phyloP scores from a whole-genome alignment of 2,888 invertebrate genomes.

The Villa cingulata region DNA sequence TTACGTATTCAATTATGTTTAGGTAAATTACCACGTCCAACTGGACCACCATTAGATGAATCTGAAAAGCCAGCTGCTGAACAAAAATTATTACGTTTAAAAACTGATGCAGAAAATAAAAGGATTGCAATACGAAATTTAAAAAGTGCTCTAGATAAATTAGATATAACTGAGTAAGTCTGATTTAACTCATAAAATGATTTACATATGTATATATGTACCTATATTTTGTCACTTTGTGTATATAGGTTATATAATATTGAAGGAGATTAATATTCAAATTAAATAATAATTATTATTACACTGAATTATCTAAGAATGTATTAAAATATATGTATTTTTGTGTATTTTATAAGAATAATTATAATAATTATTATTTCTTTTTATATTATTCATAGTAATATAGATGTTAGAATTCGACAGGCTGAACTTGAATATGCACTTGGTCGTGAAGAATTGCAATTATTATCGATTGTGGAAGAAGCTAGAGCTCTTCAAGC shows the following conservation, averaged over 20 bases:
- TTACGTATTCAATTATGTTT: constrained; percentile 32
- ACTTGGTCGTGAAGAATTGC: constrained; percentile 75
- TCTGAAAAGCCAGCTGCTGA: constrained; percentile 44
- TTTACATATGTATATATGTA: neutral
- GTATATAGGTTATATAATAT: too few relatives aligned
- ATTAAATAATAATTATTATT: too few relatives aligned
- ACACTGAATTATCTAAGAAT: neutral
- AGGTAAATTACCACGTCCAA: constrained; percentile 32
- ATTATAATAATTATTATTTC: neutral
- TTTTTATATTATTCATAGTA: constrained; percentile 40
- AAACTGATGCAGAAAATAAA: constrained; percentile 63
- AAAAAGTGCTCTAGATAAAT: constrained; percentile 62
- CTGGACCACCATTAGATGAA: constrained; percentile 38
- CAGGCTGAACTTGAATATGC: constrained; percentile 85
- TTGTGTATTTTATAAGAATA: too few relatives aligned
- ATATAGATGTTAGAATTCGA: constrained; percentile 77
- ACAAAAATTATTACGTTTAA: constrained; percentile 44
- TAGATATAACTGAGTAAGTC: constrained; percentile 81
- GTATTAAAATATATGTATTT: neutral
- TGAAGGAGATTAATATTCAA: too few relatives aligned
- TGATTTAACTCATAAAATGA: too few relatives aligned
- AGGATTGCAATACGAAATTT: constrained; percentile 67
- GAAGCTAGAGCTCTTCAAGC: constrained; percentile 66
- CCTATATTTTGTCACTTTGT: too few relatives aligned
- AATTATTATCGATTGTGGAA: constrained; percentile 69